Evolutionary conservation across 2,797 vertebrate genomes (phyloP).

Genomic region (Dendrocincla fuliginosa): DNA sequence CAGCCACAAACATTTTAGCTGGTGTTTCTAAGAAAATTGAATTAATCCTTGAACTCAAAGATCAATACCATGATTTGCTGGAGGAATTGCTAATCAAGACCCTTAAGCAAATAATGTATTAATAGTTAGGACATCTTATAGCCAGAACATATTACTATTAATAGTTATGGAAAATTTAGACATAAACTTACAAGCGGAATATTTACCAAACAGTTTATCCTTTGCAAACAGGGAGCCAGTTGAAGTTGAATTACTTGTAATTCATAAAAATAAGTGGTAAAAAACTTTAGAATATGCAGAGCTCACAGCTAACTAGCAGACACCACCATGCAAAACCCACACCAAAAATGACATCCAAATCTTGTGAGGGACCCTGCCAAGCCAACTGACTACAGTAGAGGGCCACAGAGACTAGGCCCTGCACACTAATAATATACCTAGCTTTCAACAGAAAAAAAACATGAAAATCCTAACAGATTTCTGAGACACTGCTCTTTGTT

Average conservation of each 20-base stretch:
- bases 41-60: background rate
- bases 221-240: background rate
- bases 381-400: background rate
- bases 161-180: background rate
- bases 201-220: background rate
- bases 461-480: background rate
- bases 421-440: background rate
- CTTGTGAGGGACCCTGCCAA: background rate
- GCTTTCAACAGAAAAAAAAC: background rate
- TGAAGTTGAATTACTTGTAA: background rate
- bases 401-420: background rate
- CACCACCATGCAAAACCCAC: background rate
- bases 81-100: background rate
- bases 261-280: background rate
- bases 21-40: background rate
- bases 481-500: background rate
- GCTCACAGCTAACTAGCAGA: background rate
- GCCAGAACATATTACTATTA: background rate
- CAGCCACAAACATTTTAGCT: background rate
- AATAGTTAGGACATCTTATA: background rate
- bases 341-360: background rate
- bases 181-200: background rate
- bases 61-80: background rate
- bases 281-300: background rate
- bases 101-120: background rate